A percentile compares a stretch with the other conserved stretches of the same genome.
These are phyloP conservation scores for Carduelis carduelis DNA, from an alignment of 2,797 vertebrate genomes.

Conservation along the genomic window DNA sequence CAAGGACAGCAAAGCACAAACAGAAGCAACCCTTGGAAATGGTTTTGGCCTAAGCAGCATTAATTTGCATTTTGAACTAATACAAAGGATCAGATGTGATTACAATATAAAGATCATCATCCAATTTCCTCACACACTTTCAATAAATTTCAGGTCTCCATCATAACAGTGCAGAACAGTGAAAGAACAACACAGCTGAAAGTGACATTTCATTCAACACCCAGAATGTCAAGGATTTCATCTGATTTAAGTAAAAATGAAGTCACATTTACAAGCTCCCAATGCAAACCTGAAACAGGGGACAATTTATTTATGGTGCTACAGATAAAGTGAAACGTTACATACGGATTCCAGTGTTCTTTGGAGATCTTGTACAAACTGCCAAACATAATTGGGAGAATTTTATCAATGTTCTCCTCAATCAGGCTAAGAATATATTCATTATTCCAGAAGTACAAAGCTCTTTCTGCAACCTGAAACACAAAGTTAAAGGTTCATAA, in stretches of 20 bases:
- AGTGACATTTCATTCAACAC: neutral
- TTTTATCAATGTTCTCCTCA: constrained; percentile 94
- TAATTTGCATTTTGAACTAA: neutral
- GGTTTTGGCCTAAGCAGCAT: neutral
- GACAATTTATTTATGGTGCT: neutral
- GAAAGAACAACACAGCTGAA: neutral
- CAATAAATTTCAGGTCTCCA: neutral
- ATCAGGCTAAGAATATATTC: constrained; percentile 99
- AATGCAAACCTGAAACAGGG: neutral
- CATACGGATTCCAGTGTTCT: constrained; percentile 99
- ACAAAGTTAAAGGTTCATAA: constrained; percentile 45
- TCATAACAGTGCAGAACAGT: neutral
- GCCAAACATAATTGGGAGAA: constrained; percentile 96
- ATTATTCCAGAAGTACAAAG: constrained; percentile 98
- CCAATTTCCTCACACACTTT: neutral
- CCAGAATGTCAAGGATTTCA: neutral
- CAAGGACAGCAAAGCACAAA: neutral
- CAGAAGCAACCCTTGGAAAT: neutral
- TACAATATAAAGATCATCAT: neutral
- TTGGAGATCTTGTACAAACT: constrained; percentile 98
- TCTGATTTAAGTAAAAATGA: neutral
- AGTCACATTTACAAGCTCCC: neutral
- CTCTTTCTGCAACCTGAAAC: constrained; percentile 93
- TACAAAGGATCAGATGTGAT: neutral
- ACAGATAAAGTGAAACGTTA: constrained; percentile 12